Conservation (phyloP, 2,113 vertebrate genomes). For the Guaruba guarouba region DNA sequence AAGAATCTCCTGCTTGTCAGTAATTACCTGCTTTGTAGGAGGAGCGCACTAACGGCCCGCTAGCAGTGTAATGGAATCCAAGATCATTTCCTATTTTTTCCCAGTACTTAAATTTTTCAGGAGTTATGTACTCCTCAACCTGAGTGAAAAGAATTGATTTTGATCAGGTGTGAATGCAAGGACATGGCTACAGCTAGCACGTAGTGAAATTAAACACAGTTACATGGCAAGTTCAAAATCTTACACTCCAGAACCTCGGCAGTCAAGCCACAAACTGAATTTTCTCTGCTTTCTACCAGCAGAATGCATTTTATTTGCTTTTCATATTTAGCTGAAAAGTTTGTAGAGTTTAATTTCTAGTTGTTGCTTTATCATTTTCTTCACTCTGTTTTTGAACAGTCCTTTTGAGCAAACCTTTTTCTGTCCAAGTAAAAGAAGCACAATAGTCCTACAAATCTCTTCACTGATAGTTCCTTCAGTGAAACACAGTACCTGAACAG, state of each 20-base stretch:
- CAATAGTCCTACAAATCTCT: background rate
- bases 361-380: background rate
- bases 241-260: background rate
- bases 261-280: background rate
- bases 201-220: background rate
- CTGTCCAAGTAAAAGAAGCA: background rate
- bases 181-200: background rate
- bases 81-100: conserved; percentile 91
- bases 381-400: background rate
- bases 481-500: background rate
- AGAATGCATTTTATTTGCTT: background rate
- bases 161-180: background rate
- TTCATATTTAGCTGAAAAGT: background rate
- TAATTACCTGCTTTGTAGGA: conserved; percentile 96
- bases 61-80: conserved; percentile 95
- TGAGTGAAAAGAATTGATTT: conserved; percentile 59
- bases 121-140: conserved; percentile 96
- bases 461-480: background rate
- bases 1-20: background rate
- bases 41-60: conserved; percentile 92
- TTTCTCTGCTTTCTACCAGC: background rate
- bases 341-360: background rate
- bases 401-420: background rate
- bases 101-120: conserved; percentile 93
- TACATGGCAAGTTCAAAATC: background rate